phyloP scores from a whole-genome alignment of 2,113 vertebrate genomes.

The Perognathus longimembris region DNA sequence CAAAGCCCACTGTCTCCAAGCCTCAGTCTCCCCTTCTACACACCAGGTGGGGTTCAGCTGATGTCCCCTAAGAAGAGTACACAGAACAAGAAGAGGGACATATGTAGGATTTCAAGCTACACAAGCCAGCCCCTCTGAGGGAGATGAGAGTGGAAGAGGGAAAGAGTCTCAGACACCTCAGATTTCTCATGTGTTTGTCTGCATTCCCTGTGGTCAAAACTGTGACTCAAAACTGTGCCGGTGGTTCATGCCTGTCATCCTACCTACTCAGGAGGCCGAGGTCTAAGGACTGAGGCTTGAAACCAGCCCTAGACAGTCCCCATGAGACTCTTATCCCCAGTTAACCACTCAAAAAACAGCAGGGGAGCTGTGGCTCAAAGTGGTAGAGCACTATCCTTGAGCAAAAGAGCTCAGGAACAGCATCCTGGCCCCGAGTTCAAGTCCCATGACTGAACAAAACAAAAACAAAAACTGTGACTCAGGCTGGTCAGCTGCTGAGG shows the following conservation, averaged over 20 bases:
- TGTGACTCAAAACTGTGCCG: neutral
- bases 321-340: too few species aligned
- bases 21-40: neutral
- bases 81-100: neutral
- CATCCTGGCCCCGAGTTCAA: too few species aligned
- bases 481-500: fast-evolving
- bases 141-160: neutral
- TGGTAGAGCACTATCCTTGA: too few species aligned
- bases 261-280: too few species aligned
- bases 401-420: too few species aligned
- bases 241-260: too few species aligned
- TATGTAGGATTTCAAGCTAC: neutral
- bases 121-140: neutral
- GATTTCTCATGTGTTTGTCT: neutral
- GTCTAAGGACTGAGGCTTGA: too few species aligned
- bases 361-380: too few species aligned
- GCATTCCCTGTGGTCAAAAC: neutral
- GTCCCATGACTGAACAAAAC: too few species aligned
- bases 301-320: too few species aligned
- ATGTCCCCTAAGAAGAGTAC: neutral
- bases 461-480: neutral
- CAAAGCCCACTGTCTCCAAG: neutral
- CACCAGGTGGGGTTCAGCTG: neutral
- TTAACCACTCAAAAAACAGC: too few species aligned
- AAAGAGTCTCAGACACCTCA: neutral